Evolutionary conservation across 1,140 invertebrate species (phyloP).

Genomic region (Megalonaias nervosa): DNA sequence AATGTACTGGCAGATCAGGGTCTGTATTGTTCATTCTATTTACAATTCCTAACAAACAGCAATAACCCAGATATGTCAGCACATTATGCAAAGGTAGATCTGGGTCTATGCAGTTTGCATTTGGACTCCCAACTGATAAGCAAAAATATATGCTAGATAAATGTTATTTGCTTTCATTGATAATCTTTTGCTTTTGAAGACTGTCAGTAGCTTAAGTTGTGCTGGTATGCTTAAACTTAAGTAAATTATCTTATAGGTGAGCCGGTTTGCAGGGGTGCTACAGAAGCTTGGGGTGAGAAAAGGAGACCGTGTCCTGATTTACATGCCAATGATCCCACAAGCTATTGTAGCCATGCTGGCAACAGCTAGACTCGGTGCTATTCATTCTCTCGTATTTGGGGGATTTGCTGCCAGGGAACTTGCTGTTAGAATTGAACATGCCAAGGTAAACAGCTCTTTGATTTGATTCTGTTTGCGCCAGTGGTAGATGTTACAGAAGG

Average conservation of each 20-base stretch:
- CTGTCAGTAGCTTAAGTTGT: too few species aligned
- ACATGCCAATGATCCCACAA: conserved; percentile 99
- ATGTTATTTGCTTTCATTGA: too few species aligned
- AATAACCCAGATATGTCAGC: too few species aligned
- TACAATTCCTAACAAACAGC: too few species aligned
- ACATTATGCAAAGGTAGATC: too few species aligned
- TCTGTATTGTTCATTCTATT: too few species aligned
- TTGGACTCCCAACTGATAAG: too few species aligned
- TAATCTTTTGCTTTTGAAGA: too few species aligned
- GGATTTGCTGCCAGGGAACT: conserved; percentile 92
- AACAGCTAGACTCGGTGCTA: conserved; percentile 91
- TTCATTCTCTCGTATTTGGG: conserved; percentile 91
- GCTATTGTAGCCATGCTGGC: conserved; percentile 94
- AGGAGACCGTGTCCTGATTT: conserved; percentile 95
- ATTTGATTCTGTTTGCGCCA: neutral
- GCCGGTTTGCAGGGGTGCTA: conserved; percentile 83
- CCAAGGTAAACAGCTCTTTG: conserved; percentile 69
- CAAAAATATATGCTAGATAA: too few species aligned
- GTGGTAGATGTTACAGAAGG: too few species aligned
- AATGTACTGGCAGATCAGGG: too few species aligned
- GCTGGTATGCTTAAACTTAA: neutral
- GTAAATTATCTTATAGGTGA: conserved; percentile 74
- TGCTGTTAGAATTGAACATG: conserved; percentile 87
- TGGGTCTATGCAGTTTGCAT: too few species aligned
- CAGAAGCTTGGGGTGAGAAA: conserved; percentile 78